These are phyloP conservation scores for Hymenochirus boettgeri DNA, from an alignment of 2,113 vertebrate species.

Conservation along the genomic window DNA sequence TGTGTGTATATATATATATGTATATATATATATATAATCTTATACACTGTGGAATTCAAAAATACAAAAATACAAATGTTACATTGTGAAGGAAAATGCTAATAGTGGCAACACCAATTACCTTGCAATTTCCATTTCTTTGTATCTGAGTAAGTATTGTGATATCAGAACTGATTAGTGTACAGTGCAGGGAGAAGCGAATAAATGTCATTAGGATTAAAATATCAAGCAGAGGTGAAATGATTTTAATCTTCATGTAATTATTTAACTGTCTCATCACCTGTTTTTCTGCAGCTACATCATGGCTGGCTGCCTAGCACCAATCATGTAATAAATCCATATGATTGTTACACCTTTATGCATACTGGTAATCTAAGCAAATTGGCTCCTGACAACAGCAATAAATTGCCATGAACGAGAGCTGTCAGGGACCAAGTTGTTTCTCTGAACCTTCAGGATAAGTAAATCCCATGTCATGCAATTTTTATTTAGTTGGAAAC, in stretches of 20 bases:
- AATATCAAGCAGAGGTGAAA: slow-evolving; percentile 51
- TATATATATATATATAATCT: too few relatives aligned
- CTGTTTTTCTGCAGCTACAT: slow-evolving; percentile 52
- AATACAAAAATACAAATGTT: too few relatives aligned
- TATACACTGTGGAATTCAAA: too few relatives aligned
- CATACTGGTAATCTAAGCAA: slow-evolving; percentile 67
- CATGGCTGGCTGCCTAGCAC: slow-evolving; percentile 51
- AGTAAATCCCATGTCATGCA: slow-evolving; percentile 60
- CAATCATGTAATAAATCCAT: slow-evolving; percentile 70
- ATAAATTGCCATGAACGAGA: slow-evolving; percentile 70
- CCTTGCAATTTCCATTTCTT: slow-evolving; percentile 24
- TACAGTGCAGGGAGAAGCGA: slow-evolving; percentile 23
- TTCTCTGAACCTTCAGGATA: slow-evolving; percentile 59
- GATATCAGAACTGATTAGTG: slow-evolving; percentile 20
- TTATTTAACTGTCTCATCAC: slow-evolving; percentile 60
- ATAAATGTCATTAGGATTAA: slow-evolving; percentile 46
- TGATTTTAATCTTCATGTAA: slow-evolving; percentile 58
- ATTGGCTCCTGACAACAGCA: slow-evolving; percentile 67
- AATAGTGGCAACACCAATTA: slow-evolving; percentile 25
- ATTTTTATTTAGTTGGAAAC: slow-evolving; percentile 58
- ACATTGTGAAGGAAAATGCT: slow-evolving; percentile 8
- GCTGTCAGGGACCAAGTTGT: slow-evolving; percentile 64
- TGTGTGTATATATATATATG: too few relatives aligned
- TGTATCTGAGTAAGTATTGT: slow-evolving; percentile 20
- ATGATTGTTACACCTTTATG: slow-evolving; percentile 65